Evolutionary conservation across 2,888 invertebrate species (phyloP).

Genomic region (Gymnocheta viridis): DNA sequence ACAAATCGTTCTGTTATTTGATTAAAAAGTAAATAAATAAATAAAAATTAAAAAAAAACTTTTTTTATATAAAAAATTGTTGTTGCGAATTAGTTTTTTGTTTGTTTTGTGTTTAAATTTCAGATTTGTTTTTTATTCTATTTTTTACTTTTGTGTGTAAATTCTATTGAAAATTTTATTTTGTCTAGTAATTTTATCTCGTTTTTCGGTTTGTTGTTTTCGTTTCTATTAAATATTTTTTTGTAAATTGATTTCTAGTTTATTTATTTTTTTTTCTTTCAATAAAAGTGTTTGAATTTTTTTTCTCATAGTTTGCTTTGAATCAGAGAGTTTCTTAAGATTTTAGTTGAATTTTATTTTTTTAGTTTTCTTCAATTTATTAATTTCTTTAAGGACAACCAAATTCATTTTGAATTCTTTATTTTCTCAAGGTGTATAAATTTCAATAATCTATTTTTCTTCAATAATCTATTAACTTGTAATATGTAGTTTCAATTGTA

Average conservation of each 20-base stretch:
- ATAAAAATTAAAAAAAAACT: no score
- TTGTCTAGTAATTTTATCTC: slow-evolving; percentile 36
- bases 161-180: slow-evolving; percentile 55
- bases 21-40: not conserved
- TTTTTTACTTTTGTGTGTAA: slow-evolving; percentile 39
- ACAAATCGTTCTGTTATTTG: not conserved
- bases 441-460: slow-evolving; percentile 7
- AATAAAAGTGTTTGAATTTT: slow-evolving; percentile 17
- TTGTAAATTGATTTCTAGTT: slow-evolving; percentile 56
- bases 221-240: slow-evolving; percentile 48
- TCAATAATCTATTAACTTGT: slow-evolving; percentile 18
- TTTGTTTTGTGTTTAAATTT: not conserved
- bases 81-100: not conserved
- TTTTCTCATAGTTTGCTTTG: slow-evolving; percentile 3
- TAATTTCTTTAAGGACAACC: slow-evolving; percentile 35
- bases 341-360: slow-evolving; percentile 24
- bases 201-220: slow-evolving; percentile 37
- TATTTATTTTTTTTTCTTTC: slow-evolving; percentile 40
- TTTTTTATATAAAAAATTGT: not conserved
- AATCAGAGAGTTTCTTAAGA: not conserved
- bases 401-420: slow-evolving; percentile 46
- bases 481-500: slow-evolving; percentile 14
- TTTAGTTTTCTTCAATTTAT: slow-evolving; percentile 18
- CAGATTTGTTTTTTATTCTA: not conserved
- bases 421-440: slow-evolving; percentile 31